Percentiles rank a stretch among this genome's conserved stretches.
Evolutionary conservation across 2,797 vertebrate species (phyloP).

Genomic region (Limosa lapponica): DNA sequence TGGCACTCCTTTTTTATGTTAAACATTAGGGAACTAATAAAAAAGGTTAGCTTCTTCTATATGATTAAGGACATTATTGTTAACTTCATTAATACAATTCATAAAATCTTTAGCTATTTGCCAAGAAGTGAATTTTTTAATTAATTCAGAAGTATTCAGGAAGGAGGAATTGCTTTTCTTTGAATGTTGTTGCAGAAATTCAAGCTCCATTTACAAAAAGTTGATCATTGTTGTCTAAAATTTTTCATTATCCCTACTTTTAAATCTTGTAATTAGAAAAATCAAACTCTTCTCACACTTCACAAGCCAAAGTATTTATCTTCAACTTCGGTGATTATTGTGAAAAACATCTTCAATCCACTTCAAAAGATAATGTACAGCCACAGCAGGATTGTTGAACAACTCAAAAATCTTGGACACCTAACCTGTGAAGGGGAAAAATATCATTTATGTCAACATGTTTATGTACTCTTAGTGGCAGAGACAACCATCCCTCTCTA

Average conservation of each 20-base stretch:
- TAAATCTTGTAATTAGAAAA: background rate
- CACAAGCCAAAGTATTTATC: background rate
- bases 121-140: background rate
- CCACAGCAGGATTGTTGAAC: background rate
- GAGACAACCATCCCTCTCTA: background rate
- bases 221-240: background rate
- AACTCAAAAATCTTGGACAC: background rate
- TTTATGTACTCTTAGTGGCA: background rate
- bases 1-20: background rate
- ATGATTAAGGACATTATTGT: background rate
- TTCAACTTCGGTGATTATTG: background rate
- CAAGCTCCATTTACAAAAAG: background rate
- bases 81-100: background rate
- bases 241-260: background rate
- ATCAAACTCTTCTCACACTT: background rate
- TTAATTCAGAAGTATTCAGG: background rate
- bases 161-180: background rate
- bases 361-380: background rate
- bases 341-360: background rate
- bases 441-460: accelerated
- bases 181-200: background rate
- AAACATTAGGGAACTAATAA: background rate
- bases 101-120: background rate
- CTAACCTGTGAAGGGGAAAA: background rate
- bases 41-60: background rate